Conservation (phyloP, 2,888 invertebrate species). For the Oeneis ivallda region DNA sequence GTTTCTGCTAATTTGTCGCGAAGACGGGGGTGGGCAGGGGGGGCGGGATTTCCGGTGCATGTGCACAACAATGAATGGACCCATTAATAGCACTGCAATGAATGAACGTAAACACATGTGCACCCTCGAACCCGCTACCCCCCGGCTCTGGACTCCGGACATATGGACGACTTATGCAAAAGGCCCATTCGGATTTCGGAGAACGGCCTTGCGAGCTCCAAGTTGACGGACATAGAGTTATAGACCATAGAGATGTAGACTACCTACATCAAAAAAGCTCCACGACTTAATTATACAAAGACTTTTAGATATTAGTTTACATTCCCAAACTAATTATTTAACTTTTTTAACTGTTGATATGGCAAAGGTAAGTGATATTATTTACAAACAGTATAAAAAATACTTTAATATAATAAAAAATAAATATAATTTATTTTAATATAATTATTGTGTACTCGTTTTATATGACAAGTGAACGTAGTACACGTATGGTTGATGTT, state of each 20-base stretch:
- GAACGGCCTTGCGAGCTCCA: conserved; percentile 55
- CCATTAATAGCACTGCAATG: conserved; percentile 74
- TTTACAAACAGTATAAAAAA: no score
- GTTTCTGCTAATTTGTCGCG: conserved; percentile 71
- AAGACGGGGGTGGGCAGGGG: conserved; percentile 43
- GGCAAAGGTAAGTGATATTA: no score
- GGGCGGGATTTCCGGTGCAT: conserved; percentile 70
- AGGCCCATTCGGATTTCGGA: conserved; percentile 72
- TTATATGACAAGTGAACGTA: no score
- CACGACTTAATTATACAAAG: no score
- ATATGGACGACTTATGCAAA: conserved; percentile 73
- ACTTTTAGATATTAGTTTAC: no score
- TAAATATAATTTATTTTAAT: no score
- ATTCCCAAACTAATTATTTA: no score
- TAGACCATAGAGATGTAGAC: background rate
- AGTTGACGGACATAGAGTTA: background rate
- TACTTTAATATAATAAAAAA: no score
- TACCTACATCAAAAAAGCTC: no score
- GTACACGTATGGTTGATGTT: no score
- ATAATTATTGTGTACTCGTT: no score
- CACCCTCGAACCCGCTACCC: conserved; percentile 55
- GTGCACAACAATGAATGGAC: conserved; percentile 79
- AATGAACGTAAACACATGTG: conserved; percentile 78
- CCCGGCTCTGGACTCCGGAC: conserved; percentile 48
- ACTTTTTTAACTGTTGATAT: no score